Evolutionary conservation across 2,888 invertebrate species (phyloP).

Genomic region (Ashinkailepas kermadecensis): DNA sequence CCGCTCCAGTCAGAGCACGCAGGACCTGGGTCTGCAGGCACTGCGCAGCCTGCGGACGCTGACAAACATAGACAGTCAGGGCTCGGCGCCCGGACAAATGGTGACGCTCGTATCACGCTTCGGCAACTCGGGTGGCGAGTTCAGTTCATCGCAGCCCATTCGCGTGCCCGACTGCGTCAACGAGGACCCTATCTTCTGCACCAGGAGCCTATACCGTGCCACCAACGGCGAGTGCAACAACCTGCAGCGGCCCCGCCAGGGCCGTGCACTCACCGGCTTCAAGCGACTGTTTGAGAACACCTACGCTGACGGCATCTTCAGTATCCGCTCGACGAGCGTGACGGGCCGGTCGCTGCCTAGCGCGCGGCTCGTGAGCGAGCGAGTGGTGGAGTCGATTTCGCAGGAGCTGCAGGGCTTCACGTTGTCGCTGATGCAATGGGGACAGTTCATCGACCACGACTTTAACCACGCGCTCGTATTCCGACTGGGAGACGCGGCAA

Average conservation of each 20-base stretch:
- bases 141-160: not conserved
- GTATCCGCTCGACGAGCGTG: conserved; percentile 23
- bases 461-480: conserved; percentile 32
- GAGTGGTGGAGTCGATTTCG: conserved; percentile 28
- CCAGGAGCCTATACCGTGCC: not conserved
- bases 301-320: not conserved
- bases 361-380: conserved; percentile 34
- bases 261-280: conserved; percentile 6
- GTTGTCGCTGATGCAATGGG: conserved; percentile 33
- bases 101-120: not conserved
- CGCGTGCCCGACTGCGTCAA: not conserved
- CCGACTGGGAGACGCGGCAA: conserved; percentile 30
- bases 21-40: not conserved
- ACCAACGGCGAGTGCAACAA: conserved; percentile 11
- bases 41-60: not conserved
- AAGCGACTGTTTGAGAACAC: not conserved
- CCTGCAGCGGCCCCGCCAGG: conserved; percentile 5
- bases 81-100: not conserved
- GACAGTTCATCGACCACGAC: conserved; percentile 34
- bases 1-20: not conserved
- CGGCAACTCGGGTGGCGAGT: not conserved
- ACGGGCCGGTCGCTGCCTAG: conserved; percentile 36
- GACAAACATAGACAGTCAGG: not conserved
- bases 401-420: conserved; percentile 28
- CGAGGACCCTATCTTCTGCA: conserved; percentile 1